A percentile compares a stretch with the other conserved stretches of the same genome.
Conservation (phyloP, 2,888 invertebrate species). For the Linnaemya tessellans region DNA sequence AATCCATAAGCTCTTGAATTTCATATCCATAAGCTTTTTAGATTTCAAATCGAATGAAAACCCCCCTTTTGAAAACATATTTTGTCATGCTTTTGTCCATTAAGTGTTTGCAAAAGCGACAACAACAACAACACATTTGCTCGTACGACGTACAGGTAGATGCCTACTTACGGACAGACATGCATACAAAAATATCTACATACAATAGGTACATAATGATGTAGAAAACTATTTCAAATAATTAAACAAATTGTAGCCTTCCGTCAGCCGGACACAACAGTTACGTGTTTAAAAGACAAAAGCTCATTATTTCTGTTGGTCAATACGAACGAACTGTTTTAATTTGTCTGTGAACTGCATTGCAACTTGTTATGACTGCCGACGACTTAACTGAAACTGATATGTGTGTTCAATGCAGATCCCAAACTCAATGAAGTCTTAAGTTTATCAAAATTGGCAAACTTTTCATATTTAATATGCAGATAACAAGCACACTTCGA, state of each 20-base stretch:
- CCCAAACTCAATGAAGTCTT: neutral
- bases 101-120: slow-evolving; percentile 16
- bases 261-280: slow-evolving; percentile 34
- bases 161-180: neutral
- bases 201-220: neutral
- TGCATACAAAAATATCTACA: neutral
- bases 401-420: neutral
- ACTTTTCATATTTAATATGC: slow-evolving; percentile 43
- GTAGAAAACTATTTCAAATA: slow-evolving; percentile 19
- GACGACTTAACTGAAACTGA: slow-evolving; percentile 8
- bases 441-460: neutral
- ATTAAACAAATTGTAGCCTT: slow-evolving; percentile 60
- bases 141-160: slow-evolving; percentile 10
- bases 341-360: slow-evolving; percentile 3
- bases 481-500: slow-evolving; percentile 4
- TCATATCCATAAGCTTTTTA: too few relatives aligned
- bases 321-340: neutral
- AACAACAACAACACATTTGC: neutral
- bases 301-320: slow-evolving; percentile 9
- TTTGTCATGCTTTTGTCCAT: neutral
- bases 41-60: slow-evolving; percentile 22
- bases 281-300: slow-evolving; percentile 9
- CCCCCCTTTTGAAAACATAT: neutral
- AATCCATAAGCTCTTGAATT: too few relatives aligned
- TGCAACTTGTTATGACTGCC: slow-evolving; percentile 12